Base-by-base conservation (phyloP, 2,113 vertebrate species). In the Hucho hucho region DNA sequence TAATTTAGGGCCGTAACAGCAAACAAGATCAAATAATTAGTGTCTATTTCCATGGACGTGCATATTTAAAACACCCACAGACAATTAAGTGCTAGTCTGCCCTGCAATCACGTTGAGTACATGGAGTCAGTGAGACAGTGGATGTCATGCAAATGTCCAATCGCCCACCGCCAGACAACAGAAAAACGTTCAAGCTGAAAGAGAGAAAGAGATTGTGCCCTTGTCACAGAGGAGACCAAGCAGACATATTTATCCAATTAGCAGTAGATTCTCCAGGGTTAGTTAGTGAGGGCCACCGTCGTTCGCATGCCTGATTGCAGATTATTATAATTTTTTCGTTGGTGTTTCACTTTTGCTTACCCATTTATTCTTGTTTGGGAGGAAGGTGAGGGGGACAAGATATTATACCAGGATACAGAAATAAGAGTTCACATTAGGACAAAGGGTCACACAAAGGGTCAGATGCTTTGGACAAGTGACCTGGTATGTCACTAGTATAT, bases 21-120 rank as follows among this genome's bases (percentile, higher is more conserved):
- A 94, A 94, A 94, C 88, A 91, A 93, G 86, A 93, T 91, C 92
- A 90, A 90, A 90, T 92, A 95, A 94, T n/a, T n/a, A n/a, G n/a
- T n/a, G n/a, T n/a, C n/a, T n/a, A n/a, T 85, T 91, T 93, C 90
- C 90, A 93, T 94, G 91, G 92, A 94, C 94, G 86, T 84, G 89
- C 76, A 86, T 88, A 92, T 90, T 94, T 88, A 93, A 94, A 94
- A 93, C 92, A 90, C 80, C 87, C 84, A 87, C 89, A 81, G 90
- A 83, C 83, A 95, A 95, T 95, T 93, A 96, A 93, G 90, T 87
- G 69, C 64, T 86, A 88, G 86, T 87, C 76, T 93, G 88, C 89
- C 78, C 92, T 87, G 90, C 92, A 95, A 92, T 94, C 93, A 94
- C 78, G 90, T 88, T 92, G 84, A 94, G 87, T 83, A 79, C 79